A percentile compares a stretch with the other conserved stretches of the same genome.
Conservation (phyloP, 2,888 invertebrate genomes). For the Chalcosyrphus nemorum region DNA sequence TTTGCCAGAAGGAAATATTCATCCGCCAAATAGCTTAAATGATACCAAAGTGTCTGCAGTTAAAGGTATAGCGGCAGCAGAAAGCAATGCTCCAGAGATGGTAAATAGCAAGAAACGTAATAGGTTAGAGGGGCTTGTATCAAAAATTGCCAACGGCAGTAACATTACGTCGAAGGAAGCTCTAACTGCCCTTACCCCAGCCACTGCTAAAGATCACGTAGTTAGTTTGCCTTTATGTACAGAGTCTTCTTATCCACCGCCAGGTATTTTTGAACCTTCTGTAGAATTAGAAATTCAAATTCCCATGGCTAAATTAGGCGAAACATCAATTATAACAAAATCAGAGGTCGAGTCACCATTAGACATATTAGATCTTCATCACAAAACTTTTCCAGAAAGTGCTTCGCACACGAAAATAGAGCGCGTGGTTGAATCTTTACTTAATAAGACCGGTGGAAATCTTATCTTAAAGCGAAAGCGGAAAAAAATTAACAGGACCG, state of each 20-base stretch:
- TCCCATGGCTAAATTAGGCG: conserved; percentile 84
- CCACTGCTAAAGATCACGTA: conserved; percentile 48
- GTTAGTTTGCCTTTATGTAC: conserved; percentile 71
- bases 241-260: conserved; percentile 82
- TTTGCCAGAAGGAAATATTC: conserved; percentile 20
- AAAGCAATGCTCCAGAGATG: conserved; percentile 12
- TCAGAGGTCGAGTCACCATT: conserved; percentile 82
- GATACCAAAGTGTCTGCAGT: conserved; percentile 20
- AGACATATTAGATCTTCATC: conserved; percentile 76
- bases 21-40: conserved; percentile 27
- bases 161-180: conserved; percentile 52
- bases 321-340: conserved; percentile 82
- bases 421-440: conserved; percentile 80
- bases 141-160: conserved; percentile 83
- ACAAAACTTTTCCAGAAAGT: conserved; percentile 73
- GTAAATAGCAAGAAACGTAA: conserved; percentile 85
- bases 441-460: conserved; percentile 80
- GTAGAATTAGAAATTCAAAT: conserved; percentile 87
- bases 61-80: neutral
- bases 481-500: conserved; percentile 92
- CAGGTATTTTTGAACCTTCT: conserved; percentile 88
- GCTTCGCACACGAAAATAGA: conserved; percentile 75
- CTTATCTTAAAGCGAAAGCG: conserved; percentile 84
- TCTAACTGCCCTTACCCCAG: neutral
- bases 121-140: conserved; percentile 85